Conservation (phyloP, 2,888 invertebrate genomes). For the Koerneria pararmatus region DNA sequence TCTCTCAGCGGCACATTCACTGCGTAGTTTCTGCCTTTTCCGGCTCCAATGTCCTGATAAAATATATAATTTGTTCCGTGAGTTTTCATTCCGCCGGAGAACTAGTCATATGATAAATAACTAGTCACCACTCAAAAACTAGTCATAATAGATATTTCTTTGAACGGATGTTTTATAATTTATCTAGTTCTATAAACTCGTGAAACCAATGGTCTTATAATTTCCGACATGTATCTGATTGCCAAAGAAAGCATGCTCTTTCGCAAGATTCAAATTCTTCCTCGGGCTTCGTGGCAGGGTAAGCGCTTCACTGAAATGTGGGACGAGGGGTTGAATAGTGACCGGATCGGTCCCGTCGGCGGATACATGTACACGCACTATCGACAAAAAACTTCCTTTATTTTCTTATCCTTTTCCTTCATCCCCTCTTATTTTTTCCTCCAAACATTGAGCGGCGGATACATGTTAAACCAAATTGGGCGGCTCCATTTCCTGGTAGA, state of each 20-base stretch:
- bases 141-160: neutral
- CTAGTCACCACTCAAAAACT: neutral
- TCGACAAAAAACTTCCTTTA: too few relatives aligned
- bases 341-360: too few relatives aligned
- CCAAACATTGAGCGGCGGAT: too few relatives aligned
- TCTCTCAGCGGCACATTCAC: slow-evolving; percentile 96
- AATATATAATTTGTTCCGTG: neutral
- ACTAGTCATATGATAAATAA: neutral
- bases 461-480: neutral
- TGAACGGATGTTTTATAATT: neutral
- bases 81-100: neutral
- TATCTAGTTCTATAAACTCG: neutral
- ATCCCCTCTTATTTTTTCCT: too few relatives aligned
- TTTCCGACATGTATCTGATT: too few relatives aligned
- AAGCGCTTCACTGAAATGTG: neutral
- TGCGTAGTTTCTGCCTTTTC: slow-evolving; percentile 90
- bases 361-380: too few relatives aligned
- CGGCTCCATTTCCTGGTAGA: too few relatives aligned
- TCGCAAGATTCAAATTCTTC: neutral
- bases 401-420: too few relatives aligned
- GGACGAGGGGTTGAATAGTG: too few relatives aligned
- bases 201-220: too few relatives aligned
- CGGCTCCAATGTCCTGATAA: slow-evolving; percentile 68
- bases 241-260: neutral
- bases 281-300: neutral